phyloP scores from a whole-genome alignment of 2,797 vertebrate genomes.

The Karalla daura region DNA sequence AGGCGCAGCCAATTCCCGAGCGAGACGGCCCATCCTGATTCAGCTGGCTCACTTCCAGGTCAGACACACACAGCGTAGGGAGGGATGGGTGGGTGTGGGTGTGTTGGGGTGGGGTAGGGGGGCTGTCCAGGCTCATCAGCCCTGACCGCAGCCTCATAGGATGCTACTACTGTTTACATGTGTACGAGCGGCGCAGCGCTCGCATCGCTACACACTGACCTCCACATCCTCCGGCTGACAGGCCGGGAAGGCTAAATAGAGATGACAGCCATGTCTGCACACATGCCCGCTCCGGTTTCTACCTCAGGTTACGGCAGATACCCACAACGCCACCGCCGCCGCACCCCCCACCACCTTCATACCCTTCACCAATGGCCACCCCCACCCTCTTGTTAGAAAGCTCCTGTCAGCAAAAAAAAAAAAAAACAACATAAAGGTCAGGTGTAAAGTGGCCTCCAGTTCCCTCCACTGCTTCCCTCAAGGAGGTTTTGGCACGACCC shows the following conservation, averaged over 20 bases:
- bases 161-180: conserved; percentile 64
- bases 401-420: conserved; percentile 45
- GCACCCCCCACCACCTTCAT: neutral
- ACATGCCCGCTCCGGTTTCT: conserved; percentile 58
- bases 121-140: conserved; percentile 45
- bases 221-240: conserved; percentile 61
- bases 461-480: conserved; percentile 42
- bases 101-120: no score
- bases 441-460: conserved; percentile 56
- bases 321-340: neutral
- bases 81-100: no score
- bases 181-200: conserved; percentile 28
- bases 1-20: conserved; percentile 24
- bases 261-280: conserved; percentile 74
- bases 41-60: conserved; percentile 22
- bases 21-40: conserved; percentile 34
- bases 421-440: conserved; percentile 65
- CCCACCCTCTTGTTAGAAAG: conserved; percentile 50
- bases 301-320: conserved; percentile 50
- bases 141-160: conserved; percentile 39
- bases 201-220: conserved; percentile 65
- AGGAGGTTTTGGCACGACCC: conserved; percentile 64
- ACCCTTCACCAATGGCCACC: no score
- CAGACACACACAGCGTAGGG: no score
- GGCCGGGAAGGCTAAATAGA: conserved; percentile 69